A percentile compares a stretch with the other conserved stretches of the same genome.
phyloP scores from a whole-genome alignment of 2,888 invertebrate species.

The Zygaena filipendulae region DNA sequence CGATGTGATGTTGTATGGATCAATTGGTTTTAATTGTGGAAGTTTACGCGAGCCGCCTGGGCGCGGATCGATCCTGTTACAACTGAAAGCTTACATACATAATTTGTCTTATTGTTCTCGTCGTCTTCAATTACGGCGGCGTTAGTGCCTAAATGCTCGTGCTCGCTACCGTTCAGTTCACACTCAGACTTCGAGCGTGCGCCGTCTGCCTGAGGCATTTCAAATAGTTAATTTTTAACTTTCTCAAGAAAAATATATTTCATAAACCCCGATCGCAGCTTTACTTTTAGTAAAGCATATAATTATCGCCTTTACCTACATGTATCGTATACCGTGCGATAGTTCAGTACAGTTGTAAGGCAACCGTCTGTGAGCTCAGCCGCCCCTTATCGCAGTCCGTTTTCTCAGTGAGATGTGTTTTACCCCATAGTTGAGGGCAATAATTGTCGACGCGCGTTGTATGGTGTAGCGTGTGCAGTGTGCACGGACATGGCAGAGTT shows the following conservation, averaged over 20 bases:
- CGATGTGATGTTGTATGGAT: no score
- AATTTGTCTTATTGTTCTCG: conserved; percentile 38
- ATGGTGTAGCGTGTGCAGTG: conserved; percentile 24
- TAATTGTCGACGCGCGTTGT: conserved; percentile 20
- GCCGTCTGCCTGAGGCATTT: no score
- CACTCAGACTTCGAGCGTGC: conserved; percentile 26
- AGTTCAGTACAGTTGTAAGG: conserved; percentile 47
- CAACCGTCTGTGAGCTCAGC: conserved; percentile 42
- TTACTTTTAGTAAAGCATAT: no score
- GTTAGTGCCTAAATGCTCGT: no score
- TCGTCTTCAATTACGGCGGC: conserved; percentile 45
- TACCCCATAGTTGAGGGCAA: conserved; percentile 10
- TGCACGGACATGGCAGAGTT: conserved; percentile 44
- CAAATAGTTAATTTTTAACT: no score
- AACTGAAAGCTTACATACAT: conserved; percentile 49
- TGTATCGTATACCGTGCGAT: no score
- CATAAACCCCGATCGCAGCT: no score
- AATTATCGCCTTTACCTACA: no score
- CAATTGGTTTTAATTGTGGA: no score
- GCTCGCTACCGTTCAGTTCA: conserved; percentile 39
- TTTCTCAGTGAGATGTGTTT: conserved; percentile 6
- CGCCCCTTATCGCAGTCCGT: conserved; percentile 32
- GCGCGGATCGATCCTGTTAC: conserved; percentile 59
- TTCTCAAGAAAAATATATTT: no score
- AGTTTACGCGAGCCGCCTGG: conserved; percentile 25